These are phyloP conservation scores for Haliclona indistincta DNA, from an alignment of 37 sponge, comb jelly and placozoan species.

Conservation along the genomic window DNA sequence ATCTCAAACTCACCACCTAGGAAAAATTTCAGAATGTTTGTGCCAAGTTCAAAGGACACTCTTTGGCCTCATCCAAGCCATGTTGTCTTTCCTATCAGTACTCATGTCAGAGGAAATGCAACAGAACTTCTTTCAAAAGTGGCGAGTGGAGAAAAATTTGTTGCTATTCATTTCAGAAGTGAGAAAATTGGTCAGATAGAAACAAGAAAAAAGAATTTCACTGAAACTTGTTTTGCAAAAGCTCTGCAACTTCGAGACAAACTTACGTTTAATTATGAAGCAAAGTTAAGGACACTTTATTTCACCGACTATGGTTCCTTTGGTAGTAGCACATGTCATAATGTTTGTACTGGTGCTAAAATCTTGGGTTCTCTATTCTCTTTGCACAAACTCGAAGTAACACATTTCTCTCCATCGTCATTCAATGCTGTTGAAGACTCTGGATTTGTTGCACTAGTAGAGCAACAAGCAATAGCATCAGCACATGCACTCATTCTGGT, in stretches of 20 bases:
- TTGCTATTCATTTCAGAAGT: conserved; percentile 42
- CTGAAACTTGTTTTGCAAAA: conserved; percentile 7
- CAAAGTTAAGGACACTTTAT: background rate
- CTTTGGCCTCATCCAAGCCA: background rate
- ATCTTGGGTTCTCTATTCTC: background rate
- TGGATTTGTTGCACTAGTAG: conserved; percentile 48
- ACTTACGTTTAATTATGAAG: background rate
- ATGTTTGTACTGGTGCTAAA: conserved; percentile 18
- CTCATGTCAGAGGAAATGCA: background rate
- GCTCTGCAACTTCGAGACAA: background rate
- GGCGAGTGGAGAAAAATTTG: background rate
- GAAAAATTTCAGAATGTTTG: background rate
- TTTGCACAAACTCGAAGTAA: background rate
- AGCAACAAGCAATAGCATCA: conserved; percentile 14
- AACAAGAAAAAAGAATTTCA: conserved; percentile 4
- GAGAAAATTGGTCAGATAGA: conserved; percentile 43
- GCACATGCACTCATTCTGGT: conserved; percentile 25
- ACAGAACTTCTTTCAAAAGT: background rate
- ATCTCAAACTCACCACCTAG: background rate
- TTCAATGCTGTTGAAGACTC: conserved; percentile 22
- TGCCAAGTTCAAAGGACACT: background rate
- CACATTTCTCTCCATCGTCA: conserved; percentile 15
- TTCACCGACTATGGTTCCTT: conserved; percentile 34
- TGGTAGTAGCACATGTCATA: conserved; percentile 37
- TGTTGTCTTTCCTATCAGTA: background rate